Conservation (phyloP, 30 jellyfish, hydroid and myxozoan genomes). For the Sanderia malayensis region DNA sequence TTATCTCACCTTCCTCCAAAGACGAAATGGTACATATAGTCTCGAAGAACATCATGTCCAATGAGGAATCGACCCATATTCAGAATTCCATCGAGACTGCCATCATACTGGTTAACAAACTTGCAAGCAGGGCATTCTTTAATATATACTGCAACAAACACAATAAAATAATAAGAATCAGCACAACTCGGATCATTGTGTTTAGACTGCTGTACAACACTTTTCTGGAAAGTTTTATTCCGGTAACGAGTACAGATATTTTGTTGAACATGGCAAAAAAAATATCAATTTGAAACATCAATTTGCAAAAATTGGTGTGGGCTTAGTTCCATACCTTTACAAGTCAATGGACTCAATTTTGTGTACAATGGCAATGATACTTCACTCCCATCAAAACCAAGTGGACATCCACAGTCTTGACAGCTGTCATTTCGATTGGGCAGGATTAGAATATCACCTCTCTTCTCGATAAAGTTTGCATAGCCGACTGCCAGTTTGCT, state of each 20-base stretch:
- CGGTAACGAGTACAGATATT: background rate
- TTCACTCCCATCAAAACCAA: no score
- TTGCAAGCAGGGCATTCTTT: slow-evolving; percentile 1
- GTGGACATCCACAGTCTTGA: no score
- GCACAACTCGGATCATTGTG: background rate
- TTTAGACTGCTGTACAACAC: slow-evolving; percentile 2
- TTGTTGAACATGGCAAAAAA: slow-evolving; percentile 1
- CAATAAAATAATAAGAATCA: background rate
- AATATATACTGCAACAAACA: slow-evolving; percentile 1
- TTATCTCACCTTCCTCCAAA: slow-evolving; percentile 11
- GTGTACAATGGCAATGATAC: no score
- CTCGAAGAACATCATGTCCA: slow-evolving; percentile 9
- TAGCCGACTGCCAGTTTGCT: slow-evolving; percentile 6
- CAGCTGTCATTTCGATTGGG: no score
- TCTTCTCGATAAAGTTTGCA: background rate
- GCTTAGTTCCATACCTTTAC: slow-evolving; percentile 2
- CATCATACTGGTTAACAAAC: slow-evolving; percentile 13
- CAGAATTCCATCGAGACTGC: slow-evolving; percentile 12
- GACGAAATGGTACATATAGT: slow-evolving; percentile 16
- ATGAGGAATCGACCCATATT: slow-evolving; percentile 5
- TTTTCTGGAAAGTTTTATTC: slow-evolving; percentile 1
- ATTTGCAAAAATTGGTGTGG: background rate
- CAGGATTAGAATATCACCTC: no score
- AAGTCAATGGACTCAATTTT: no score
- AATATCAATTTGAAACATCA: background rate